Evolutionary conservation across 2,113 vertebrate species (phyloP), one percentile per base, ranked within the genome.

Genomic region (Pterocles orientalis): DNA sequence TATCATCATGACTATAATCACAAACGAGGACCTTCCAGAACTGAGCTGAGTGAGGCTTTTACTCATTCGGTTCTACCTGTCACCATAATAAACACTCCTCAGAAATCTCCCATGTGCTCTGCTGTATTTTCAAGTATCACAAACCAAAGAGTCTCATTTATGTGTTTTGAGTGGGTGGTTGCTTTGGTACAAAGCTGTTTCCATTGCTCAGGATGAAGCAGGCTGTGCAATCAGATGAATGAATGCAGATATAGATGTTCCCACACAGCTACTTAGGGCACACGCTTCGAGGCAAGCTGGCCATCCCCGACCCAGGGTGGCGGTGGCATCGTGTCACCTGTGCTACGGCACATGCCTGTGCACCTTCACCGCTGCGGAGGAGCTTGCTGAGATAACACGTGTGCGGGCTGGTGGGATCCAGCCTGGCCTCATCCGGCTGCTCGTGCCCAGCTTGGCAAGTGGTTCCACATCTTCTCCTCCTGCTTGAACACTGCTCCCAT

Each of bases 1-100:
- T 94, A 90, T 92, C 84, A 90, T 88, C 41, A 89, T 48, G 62
- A 72, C 78, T 90, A 31, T 91, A 82, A 94, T 91, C 84, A 93
- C 34, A 85, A 94, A 92, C 31, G 25, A 86, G 61, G 77, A 88
- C 90, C 82, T 95, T 95, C 78, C 75, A 90, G 81, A 89, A 77
- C 53, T 6, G 41, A 94, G 78, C 54, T 84, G 80, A 60, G 25
- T 17, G 70, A 89, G 45, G 48, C 87, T 94, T 87, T 89, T 82
- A 79, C 72, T 96, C 83, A 88, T 47, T 64, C 2, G 0, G 34
- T 48, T 47, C 72, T 84, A 95, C 84, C 82, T 80, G 66, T 76
- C 93, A 89, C 48, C 54, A 18, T 28, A 68, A 95, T 4, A 88
- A 94, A 87, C 53, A 54, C 31, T 88, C 58, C 64, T n/a, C 77